Evolutionary conservation across 2,113 vertebrate genomes (phyloP).

Genomic region (Menidia beryllina): DNA sequence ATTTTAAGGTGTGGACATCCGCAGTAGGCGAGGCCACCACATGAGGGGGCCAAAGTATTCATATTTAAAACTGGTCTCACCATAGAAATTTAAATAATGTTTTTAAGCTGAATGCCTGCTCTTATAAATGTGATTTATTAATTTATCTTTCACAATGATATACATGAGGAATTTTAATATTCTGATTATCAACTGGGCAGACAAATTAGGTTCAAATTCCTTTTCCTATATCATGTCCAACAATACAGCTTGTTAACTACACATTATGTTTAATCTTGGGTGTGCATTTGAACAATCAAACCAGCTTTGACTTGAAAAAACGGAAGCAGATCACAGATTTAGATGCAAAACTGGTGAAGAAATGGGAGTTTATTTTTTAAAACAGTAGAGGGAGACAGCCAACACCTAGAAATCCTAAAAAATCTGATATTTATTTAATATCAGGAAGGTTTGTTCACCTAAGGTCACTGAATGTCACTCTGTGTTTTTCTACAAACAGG

Average conservation of each 20-base stretch:
- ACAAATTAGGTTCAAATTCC: too few relatives aligned
- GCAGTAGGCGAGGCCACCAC: constrained; percentile 30
- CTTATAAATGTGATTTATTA: not conserved
- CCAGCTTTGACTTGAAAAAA: not conserved
- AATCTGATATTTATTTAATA: not conserved
- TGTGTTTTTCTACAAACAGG: too few relatives aligned
- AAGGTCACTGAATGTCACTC: too few relatives aligned
- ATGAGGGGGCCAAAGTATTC: constrained; percentile 62
- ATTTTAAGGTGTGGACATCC: not conserved
- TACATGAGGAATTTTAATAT: not conserved
- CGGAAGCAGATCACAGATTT: not conserved
- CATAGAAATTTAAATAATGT: not conserved
- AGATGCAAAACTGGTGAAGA: not conserved
- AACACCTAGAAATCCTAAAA: not conserved
- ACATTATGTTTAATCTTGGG: too few relatives aligned
- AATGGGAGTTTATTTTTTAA: not conserved
- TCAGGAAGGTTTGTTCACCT: not conserved
- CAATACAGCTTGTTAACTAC: too few relatives aligned
- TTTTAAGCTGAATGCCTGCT: not conserved
- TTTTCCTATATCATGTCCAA: too few relatives aligned
- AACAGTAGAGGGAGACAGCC: constrained; percentile 57
- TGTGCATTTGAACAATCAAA: too few relatives aligned
- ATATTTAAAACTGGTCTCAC: not conserved
- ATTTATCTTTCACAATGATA: not conserved
- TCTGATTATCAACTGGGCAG: too few relatives aligned